phyloP scores from a whole-genome alignment of 2,113 vertebrate genomes.

The Empidonax alnorum region DNA sequence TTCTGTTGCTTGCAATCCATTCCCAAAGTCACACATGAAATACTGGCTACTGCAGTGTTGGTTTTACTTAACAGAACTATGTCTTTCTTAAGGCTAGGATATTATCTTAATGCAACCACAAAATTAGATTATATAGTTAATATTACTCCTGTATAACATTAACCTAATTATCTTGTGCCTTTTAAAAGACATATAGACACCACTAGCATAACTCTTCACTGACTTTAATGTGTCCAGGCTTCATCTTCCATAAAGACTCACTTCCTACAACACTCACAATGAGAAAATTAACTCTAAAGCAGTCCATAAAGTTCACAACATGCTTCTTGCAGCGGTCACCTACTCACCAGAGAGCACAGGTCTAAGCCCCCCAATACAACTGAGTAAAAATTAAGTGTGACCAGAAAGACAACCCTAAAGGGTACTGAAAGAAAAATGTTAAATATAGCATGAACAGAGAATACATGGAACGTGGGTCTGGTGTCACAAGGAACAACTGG shows the following conservation, averaged over 20 bases:
- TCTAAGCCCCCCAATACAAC: background rate
- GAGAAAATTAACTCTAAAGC: background rate
- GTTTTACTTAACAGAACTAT: background rate
- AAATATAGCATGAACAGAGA: fast-evolving
- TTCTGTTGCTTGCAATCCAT: background rate
- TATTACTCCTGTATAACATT: background rate
- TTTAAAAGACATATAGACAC: background rate
- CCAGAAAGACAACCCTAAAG: background rate
- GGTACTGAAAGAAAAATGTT: background rate
- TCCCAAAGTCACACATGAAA: background rate
- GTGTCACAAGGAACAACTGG: background rate
- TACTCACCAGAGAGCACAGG: background rate
- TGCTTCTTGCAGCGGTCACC: background rate
- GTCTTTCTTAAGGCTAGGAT: background rate
- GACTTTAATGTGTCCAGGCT: background rate
- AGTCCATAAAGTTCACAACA: background rate
- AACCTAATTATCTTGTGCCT: background rate
- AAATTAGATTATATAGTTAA: background rate
- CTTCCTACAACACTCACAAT: fast-evolving
- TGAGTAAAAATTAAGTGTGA: background rate
- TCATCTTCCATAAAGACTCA: background rate
- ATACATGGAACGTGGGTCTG: fast-evolving
- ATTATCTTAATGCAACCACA: background rate
- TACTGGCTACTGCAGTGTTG: background rate
- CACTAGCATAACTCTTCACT: background rate